Evolutionary conservation across 2,888 invertebrate genomes (phyloP).

Genomic region (Diarsia rubi): DNA sequence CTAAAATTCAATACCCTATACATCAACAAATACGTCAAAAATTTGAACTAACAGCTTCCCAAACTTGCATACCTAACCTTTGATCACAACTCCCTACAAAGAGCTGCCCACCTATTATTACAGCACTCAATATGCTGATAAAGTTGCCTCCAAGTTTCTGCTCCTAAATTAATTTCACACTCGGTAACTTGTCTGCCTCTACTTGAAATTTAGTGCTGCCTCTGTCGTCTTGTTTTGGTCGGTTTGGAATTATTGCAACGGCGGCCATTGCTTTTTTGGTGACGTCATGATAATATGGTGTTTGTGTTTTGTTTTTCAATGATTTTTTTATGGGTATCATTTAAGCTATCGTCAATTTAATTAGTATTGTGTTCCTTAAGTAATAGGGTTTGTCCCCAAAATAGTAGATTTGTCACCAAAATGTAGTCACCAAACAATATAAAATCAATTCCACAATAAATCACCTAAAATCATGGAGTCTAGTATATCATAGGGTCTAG

Average conservation of each 20-base stretch:
- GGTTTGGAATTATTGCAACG: slow-evolving; percentile 21
- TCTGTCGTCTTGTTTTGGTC: slow-evolving; percentile 46
- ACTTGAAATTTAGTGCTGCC: slow-evolving; percentile 48
- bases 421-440: too few species aligned
- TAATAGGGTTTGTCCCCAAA: too few species aligned
- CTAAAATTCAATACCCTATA: neutral
- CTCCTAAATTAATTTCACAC: slow-evolving; percentile 68
- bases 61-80: slow-evolving; percentile 39
- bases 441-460: too few species aligned
- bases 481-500: too few species aligned
- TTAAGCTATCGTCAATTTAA: too few species aligned
- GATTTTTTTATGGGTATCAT: too few species aligned
- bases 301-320: slow-evolving; percentile 2
- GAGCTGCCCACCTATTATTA: slow-evolving; percentile 43
- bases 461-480: too few species aligned
- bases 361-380: too few species aligned
- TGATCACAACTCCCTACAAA: slow-evolving; percentile 31
- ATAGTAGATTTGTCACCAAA: too few species aligned
- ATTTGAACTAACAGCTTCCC: slow-evolving; percentile 1
- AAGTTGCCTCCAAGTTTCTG: slow-evolving; percentile 59
- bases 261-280: slow-evolving; percentile 15
- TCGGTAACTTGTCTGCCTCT: slow-evolving; percentile 49
- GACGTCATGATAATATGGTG: neutral
- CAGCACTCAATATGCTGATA: slow-evolving; percentile 61
- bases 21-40: neutral